phyloP scores from a whole-genome alignment of 2,888 invertebrate species.

The Gerosis bhagava region DNA sequence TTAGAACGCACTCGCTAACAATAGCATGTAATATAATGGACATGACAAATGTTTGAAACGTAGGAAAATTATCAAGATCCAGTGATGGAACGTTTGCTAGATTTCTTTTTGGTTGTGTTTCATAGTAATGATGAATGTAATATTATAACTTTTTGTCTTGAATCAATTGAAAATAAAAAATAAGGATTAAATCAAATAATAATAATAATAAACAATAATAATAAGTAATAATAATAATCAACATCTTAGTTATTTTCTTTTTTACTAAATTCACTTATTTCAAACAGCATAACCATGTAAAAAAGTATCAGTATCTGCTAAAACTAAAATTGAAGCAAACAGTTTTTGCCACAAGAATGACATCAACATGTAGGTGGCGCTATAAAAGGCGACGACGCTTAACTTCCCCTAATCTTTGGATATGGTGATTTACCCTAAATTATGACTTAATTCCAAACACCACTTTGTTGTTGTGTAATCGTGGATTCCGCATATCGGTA shows the following conservation, averaged over 20 bases:
- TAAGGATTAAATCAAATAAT: no score
- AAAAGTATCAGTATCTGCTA: no score
- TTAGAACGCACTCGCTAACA: slow-evolving; percentile 8
- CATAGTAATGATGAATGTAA: no score
- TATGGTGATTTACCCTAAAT: slow-evolving; percentile 67
- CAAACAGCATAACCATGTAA: no score
- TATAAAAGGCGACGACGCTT: slow-evolving; percentile 62
- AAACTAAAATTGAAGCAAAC: no score
- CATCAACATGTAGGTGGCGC: slow-evolving; percentile 73
- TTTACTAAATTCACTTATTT: no score
- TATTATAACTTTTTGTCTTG: no score
- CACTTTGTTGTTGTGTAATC: slow-evolving; percentile 61
- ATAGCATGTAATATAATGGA: slow-evolving; percentile 5
- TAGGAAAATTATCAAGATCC: slow-evolving; percentile 14
- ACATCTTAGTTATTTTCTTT: no score
- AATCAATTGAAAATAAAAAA: no score
- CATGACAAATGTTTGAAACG: slow-evolving; percentile 13
- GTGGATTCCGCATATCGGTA: slow-evolving; percentile 60
- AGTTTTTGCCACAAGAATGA: slow-evolving; percentile 56
- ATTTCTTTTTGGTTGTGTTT: slow-evolving; percentile 1
- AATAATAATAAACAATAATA: no score
- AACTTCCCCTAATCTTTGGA: slow-evolving; percentile 62
- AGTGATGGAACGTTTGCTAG: slow-evolving; percentile 9
- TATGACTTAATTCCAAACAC: slow-evolving; percentile 75
- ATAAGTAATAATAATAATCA: no score